Evolutionary conservation across 2,888 invertebrate genomes (phyloP).

Genomic region (Caenorhabditis angaria): DNA sequence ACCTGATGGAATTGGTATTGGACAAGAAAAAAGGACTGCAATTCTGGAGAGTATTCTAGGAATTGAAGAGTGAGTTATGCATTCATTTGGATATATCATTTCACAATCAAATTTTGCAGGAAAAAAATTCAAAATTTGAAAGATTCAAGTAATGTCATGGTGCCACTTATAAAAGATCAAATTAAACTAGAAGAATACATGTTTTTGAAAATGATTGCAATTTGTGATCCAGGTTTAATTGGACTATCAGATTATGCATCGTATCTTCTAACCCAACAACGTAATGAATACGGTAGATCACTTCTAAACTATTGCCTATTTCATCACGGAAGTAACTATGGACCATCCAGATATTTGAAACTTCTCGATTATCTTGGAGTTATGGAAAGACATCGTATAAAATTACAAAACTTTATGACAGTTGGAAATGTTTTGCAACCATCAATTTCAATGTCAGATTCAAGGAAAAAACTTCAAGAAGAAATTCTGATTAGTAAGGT

Average conservation of each 20-base stretch:
- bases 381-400: slow-evolving; percentile 27
- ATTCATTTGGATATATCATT: no score
- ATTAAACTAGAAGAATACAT: not conserved
- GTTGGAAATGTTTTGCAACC: not conserved
- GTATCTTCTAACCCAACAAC: not conserved
- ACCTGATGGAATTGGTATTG: not conserved
- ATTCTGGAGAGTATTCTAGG: not conserved
- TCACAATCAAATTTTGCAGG: not conserved
- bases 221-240: not conserved
- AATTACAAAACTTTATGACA: slow-evolving; percentile 17
- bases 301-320: not conserved
- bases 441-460: no score
- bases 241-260: not conserved
- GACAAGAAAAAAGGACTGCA: not conserved
- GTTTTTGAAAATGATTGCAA: not conserved
- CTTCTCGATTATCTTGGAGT: slow-evolving; percentile 8
- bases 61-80: not conserved
- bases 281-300: not conserved
- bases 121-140: not conserved
- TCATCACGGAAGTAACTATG: not conserved
- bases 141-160: not conserved
- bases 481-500: no score
- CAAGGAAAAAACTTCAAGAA: no score
- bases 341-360: not conserved
- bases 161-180: not conserved